A percentile compares a stretch with the other conserved stretches of the same genome.
These are phyloP conservation scores for Phocoena phocoena DNA, from an alignment of 2,113 vertebrate genomes.

Conservation along the genomic window DNA sequence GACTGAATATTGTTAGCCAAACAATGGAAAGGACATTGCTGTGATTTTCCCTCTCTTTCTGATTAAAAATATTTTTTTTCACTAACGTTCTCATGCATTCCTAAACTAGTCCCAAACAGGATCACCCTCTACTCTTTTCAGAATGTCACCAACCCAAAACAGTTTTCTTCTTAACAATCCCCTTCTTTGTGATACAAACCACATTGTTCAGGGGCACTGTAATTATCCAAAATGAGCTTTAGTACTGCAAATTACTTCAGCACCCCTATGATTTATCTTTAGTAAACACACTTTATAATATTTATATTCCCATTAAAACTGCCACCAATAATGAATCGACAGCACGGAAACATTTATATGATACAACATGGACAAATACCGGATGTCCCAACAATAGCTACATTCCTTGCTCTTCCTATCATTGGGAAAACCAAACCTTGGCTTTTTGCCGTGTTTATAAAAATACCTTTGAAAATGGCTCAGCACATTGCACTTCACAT, in stretches of 20 bases:
- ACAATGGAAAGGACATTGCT: constrained; percentile 23
- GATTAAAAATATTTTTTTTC: constrained; percentile 65
- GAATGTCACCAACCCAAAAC: constrained; percentile 78
- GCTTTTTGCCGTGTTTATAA: constrained; percentile 69
- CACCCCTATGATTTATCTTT: constrained; percentile 84
- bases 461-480: constrained; percentile 82
- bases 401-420: constrained; percentile 57
- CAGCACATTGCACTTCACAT: constrained; percentile 77
- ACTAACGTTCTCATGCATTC: constrained; percentile 70
- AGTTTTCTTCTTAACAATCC: constrained; percentile 77
- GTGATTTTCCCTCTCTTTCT: constrained; percentile 40
- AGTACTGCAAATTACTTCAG: constrained; percentile 83
- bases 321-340: constrained; percentile 77
- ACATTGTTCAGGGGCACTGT: constrained; percentile 83
- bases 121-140: constrained; percentile 71
- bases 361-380: constrained; percentile 73
- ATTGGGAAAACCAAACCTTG: constrained; percentile 68
- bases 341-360: constrained; percentile 80
- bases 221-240: constrained; percentile 86
- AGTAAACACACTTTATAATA: constrained; percentile 84
- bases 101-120: constrained; percentile 67
- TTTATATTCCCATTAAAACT: constrained; percentile 83
- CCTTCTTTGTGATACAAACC: constrained; percentile 83
- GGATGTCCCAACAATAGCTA: constrained; percentile 73
- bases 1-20: constrained; percentile 76